These are phyloP conservation scores for Chinchilla lanigera DNA, from an alignment of 2,113 vertebrate species.

Conservation along the genomic window DNA sequence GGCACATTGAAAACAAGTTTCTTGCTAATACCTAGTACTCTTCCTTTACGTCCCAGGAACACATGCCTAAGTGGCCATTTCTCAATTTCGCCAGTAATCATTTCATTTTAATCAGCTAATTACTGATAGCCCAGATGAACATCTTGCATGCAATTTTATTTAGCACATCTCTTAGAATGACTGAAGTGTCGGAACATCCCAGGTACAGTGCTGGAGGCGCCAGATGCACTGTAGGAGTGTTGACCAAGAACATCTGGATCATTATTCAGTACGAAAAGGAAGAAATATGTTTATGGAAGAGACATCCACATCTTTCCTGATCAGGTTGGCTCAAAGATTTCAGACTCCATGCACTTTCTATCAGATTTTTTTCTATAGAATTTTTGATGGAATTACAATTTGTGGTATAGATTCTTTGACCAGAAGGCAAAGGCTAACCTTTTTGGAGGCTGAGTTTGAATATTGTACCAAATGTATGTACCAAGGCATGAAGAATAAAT, in stretches of 20 bases:
- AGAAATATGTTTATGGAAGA: conserved; percentile 65
- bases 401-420: conserved; percentile 13
- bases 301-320: conserved; percentile 34
- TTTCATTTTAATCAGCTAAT: conserved; percentile 59
- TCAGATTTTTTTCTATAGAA: background rate
- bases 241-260: conserved; percentile 79
- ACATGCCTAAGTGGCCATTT: conserved; percentile 49
- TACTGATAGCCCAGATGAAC: conserved; percentile 70
- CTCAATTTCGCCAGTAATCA: conserved; percentile 22
- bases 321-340: conserved; percentile 52
- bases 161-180: conserved; percentile 74
- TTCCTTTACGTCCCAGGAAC: background rate
- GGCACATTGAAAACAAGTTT: conserved; percentile 15
- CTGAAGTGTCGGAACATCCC: conserved; percentile 72
- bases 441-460: background rate
- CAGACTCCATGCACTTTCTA: background rate
- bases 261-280: conserved; percentile 70
- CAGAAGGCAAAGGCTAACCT: background rate
- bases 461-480: background rate
- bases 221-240: conserved; percentile 76
- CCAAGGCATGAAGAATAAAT: background rate
- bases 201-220: conserved; percentile 71
- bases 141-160: conserved; percentile 73
- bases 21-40: background rate
- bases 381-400: conserved; percentile 23